These are phyloP conservation scores for Caenorhabditis sp. DNA, from an alignment of 2,888 invertebrate genomes.

Conservation along the genomic window DNA sequence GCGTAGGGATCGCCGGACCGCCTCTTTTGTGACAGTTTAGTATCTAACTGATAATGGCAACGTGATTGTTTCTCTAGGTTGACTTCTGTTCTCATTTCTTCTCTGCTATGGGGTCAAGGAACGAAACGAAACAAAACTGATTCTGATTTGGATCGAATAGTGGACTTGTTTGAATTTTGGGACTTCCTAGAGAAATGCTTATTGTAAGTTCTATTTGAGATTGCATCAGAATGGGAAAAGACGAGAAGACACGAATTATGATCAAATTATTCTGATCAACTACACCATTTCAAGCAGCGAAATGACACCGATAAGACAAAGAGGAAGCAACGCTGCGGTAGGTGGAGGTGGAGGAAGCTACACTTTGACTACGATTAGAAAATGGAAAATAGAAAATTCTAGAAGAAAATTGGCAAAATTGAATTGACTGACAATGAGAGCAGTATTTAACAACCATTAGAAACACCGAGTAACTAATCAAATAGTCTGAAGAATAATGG, in stretches of 20 bases:
- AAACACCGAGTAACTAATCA: neutral
- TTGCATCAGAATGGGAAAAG: neutral
- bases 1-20: conserved; percentile 4
- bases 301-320: conserved; percentile 3
- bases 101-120: neutral
- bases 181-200: too few relatives aligned
- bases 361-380: neutral
- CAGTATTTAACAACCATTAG: neutral
- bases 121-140: neutral
- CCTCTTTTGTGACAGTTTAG: neutral
- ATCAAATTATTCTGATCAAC: neutral
- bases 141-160: neutral
- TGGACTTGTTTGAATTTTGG: too few relatives aligned
- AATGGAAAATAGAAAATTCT: too few relatives aligned
- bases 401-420: neutral
- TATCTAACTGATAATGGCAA: neutral
- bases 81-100: neutral
- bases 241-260: neutral
- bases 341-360: neutral
- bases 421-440: neutral
- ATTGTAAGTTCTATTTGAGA: too few relatives aligned
- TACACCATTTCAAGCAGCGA: neutral
- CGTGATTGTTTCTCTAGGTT: neutral
- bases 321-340: neutral
- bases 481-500: neutral